These are phyloP conservation scores for Drosophila neocordata DNA, from an alignment of 1,140 invertebrate species.

Conservation along the genomic window DNA sequence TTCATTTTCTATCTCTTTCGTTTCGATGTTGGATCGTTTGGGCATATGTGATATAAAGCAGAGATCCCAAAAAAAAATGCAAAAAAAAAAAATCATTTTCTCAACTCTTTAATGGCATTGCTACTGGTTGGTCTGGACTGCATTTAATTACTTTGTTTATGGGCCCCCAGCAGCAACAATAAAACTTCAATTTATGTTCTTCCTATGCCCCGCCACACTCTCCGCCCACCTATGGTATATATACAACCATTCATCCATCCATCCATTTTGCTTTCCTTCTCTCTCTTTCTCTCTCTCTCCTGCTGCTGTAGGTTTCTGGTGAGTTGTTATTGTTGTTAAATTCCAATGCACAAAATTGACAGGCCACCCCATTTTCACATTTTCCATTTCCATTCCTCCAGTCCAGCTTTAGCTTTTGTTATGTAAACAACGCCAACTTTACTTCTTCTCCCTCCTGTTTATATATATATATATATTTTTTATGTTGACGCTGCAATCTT, in stretches of 20 bases:
- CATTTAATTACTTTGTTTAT: constrained; percentile 80
- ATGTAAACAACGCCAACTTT: constrained; percentile 77
- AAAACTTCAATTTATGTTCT: constrained; percentile 78
- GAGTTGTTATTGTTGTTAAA: constrained; percentile 56
- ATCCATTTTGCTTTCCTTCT: too few relatives aligned
- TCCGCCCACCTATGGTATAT: background rate
- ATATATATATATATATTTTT: constrained; percentile 35
- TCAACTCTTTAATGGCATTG: constrained; percentile 74
- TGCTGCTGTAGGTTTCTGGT: background rate
- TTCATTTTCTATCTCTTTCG: constrained; percentile 32
- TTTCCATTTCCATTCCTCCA: background rate
- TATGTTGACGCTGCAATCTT: constrained; percentile 72
- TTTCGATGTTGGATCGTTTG: constrained; percentile 39
- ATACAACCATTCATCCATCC: too few relatives aligned
- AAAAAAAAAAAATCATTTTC: constrained; percentile 64
- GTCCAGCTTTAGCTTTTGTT: constrained; percentile 60
- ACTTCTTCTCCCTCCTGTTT: constrained; percentile 20
- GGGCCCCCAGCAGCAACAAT: constrained; percentile 72
- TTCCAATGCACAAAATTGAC: constrained; percentile 79
- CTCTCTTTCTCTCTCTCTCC: background rate
- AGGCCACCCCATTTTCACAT: constrained; percentile 43
- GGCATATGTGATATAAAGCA: constrained; percentile 64
- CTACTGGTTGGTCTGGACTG: constrained; percentile 55
- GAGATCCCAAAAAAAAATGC: constrained; percentile 19
- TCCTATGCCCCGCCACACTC: constrained; percentile 15